A percentile compares a stretch with the other conserved stretches of the same genome.
Evolutionary conservation across 2,113 vertebrate species (phyloP).

Genomic region (Nannobrachium achirus): DNA sequence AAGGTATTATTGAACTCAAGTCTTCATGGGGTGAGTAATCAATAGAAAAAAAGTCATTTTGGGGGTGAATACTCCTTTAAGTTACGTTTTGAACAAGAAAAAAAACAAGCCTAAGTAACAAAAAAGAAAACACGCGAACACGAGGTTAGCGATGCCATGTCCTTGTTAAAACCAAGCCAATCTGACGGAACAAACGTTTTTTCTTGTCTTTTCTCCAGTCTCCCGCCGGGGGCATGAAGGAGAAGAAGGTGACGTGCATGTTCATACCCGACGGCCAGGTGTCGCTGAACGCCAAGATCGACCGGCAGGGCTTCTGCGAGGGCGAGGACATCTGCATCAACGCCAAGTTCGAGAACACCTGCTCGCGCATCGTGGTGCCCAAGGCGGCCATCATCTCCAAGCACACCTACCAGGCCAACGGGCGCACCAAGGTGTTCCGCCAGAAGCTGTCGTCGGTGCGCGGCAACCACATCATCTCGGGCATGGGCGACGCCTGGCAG

Average conservation of each 20-base stretch:
- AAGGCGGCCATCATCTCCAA: constrained; percentile 94
- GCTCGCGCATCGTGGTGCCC: constrained; percentile 94
- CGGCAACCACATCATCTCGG: constrained; percentile 94
- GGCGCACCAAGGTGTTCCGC: constrained; percentile 86
- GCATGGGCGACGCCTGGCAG: constrained; percentile 90
- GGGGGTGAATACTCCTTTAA: too few relatives aligned
- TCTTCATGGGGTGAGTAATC: too few relatives aligned
- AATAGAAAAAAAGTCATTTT: too few relatives aligned
- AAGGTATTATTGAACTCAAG: too few relatives aligned
- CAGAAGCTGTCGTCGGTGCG: constrained; percentile 91
- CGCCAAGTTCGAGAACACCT: constrained; percentile 94
- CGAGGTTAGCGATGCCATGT: too few relatives aligned
- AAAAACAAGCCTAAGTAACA: too few relatives aligned
- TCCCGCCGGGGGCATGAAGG: constrained; percentile 87
- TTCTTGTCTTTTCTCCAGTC: constrained; percentile 73
- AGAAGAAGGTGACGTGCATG: constrained; percentile 95
- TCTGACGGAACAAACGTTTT: too few relatives aligned
- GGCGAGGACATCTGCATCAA: constrained; percentile 94
- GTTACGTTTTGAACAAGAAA: too few relatives aligned
- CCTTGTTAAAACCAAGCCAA: too few relatives aligned
- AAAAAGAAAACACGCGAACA: too few relatives aligned
- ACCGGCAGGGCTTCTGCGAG: constrained; percentile 92
- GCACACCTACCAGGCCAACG: constrained; percentile 91
- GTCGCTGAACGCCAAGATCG: constrained; percentile 88
- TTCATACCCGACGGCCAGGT: constrained; percentile 94